phyloP scores from a whole-genome alignment of 1,140 invertebrate genomes.

The Cydia strobilella region DNA sequence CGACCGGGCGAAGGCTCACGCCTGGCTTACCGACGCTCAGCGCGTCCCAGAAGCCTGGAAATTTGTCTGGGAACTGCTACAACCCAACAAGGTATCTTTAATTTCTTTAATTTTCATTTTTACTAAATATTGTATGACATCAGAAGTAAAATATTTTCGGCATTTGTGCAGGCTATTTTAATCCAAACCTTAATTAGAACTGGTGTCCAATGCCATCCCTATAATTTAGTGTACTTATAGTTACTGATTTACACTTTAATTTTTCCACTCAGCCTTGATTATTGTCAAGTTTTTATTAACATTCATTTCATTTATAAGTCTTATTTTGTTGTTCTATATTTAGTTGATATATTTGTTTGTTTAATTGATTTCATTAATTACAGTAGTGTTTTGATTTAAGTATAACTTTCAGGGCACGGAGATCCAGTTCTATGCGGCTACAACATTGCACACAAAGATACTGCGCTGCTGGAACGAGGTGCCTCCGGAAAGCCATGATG shows the following conservation, averaged over 20 bases:
- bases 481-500: slow-evolving; percentile 87
- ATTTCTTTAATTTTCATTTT: slow-evolving; percentile 13
- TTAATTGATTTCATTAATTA: slow-evolving; percentile 30
- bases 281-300: background rate
- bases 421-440: slow-evolving; percentile 96
- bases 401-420: slow-evolving; percentile 85
- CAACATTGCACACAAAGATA: slow-evolving; percentile 92
- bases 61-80: slow-evolving; percentile 92
- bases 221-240: background rate
- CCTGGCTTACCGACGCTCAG: slow-evolving; percentile 91
- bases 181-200: background rate
- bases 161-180: background rate
- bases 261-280: background rate
- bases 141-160: background rate
- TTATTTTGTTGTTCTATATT: background rate
- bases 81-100: slow-evolving; percentile 84
- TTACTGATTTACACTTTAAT: slow-evolving; percentile 10
- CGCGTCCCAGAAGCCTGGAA: slow-evolving; percentile 92
- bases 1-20: slow-evolving; percentile 88
- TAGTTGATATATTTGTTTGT: slow-evolving; percentile 5
- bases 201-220: background rate
- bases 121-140: slow-evolving; percentile 9
- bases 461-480: slow-evolving; percentile 93
- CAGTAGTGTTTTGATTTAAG: slow-evolving; percentile 28
- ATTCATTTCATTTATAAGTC: background rate